A percentile compares a stretch with the other conserved stretches of the same genome.
Conservation (phyloP, 92 coral and sea anemone genomes). For the Scolanthus callimorphus region DNA sequence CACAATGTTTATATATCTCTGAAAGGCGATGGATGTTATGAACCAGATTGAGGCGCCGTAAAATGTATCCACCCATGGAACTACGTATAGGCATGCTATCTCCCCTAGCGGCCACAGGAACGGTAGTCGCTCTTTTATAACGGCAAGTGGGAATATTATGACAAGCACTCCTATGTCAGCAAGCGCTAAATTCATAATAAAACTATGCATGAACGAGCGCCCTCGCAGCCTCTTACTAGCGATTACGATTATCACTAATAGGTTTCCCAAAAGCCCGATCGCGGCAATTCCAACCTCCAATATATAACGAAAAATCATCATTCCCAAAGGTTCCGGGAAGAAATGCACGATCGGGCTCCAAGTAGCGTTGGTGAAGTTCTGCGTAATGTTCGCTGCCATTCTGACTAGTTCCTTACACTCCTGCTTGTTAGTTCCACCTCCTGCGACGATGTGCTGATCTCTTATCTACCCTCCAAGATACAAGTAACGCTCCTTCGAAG, state of each 20-base stretch:
- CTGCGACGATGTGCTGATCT: too few species aligned
- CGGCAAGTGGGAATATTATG: constrained; percentile 34
- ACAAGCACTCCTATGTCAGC: constrained; percentile 60
- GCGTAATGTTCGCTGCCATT: too few species aligned
- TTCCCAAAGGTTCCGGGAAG: constrained; percentile 30
- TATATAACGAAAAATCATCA: constrained; percentile 19
- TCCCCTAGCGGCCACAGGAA: constrained; percentile 46
- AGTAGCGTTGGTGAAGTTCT: too few species aligned
- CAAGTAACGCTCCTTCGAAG: too few species aligned
- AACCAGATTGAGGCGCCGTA: constrained; percentile 72
- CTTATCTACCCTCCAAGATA: too few species aligned
- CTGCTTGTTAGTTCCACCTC: too few species aligned
- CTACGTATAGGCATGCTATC: constrained; percentile 32
- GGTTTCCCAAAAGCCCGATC: constrained; percentile 49
- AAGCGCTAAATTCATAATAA: constrained; percentile 42
- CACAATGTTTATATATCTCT: constrained; percentile 37
- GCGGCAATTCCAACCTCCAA: constrained; percentile 34
- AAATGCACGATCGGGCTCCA: too few species aligned
- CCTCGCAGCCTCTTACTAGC: constrained; percentile 20
- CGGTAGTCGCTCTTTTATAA: constrained; percentile 28
- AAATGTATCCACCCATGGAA: constrained; percentile 52
- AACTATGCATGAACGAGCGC: constrained; percentile 23
- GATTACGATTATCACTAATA: constrained; percentile 47
- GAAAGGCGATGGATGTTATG: constrained; percentile 53
- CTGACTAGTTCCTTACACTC: too few species aligned